A percentile compares a stretch with the other conserved stretches of the same genome.
Evolutionary conservation across 2,888 invertebrate genomes (phyloP).

Genomic region (Cosmia trapezina): DNA sequence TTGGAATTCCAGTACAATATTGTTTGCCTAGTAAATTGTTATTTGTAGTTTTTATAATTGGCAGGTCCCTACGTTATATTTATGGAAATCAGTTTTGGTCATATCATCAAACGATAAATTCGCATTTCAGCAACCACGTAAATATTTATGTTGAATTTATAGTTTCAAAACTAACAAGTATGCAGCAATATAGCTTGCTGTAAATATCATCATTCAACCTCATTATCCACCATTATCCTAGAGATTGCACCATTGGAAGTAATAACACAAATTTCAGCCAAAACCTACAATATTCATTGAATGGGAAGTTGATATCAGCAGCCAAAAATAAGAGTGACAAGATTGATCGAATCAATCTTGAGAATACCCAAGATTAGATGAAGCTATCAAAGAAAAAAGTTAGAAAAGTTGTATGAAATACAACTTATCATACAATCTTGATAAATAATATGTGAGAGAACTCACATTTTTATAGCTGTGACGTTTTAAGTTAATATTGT

Average conservation of each 20-base stretch:
- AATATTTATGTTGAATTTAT: background rate
- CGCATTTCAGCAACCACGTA: background rate
- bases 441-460: conserved; percentile 27
- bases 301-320: conserved; percentile 3
- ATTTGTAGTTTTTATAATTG: conserved; percentile 4
- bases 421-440: conserved; percentile 24
- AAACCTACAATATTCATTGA: conserved; percentile 8
- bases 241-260: background rate
- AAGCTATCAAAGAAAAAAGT: conserved; percentile 20
- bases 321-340: conserved; percentile 13
- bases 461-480: conserved; percentile 10
- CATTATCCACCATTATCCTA: background rate
- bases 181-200: background rate
- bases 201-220: background rate
- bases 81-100: background rate
- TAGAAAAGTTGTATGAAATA: conserved; percentile 30
- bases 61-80: background rate
- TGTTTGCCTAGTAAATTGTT: conserved; percentile 13
- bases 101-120: background rate
- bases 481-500: conserved; percentile 8
- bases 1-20: conserved; percentile 33
- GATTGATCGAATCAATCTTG: conserved; percentile 16
- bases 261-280: conserved; percentile 10
- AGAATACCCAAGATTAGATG: conserved; percentile 27
- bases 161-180: conserved; percentile 5